A percentile compares a stretch with the other conserved stretches of the same genome.
These are phyloP conservation scores for Drosophila kurseongensis DNA, from an alignment of 1,140 invertebrate species.

Conservation along the genomic window DNA sequence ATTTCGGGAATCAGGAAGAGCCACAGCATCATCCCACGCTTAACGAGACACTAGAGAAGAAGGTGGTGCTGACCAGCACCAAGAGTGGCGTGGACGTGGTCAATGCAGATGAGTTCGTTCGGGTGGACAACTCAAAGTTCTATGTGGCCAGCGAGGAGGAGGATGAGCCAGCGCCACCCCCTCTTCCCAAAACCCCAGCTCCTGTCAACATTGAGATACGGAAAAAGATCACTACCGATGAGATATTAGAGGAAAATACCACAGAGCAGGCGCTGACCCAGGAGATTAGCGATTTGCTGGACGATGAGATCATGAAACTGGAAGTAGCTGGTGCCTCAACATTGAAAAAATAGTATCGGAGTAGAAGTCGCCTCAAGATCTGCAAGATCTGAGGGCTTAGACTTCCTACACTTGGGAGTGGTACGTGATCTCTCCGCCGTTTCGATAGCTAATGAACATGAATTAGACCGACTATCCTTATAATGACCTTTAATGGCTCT, in stretches of 20 bases:
- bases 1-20: conserved; percentile 75
- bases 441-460: background rate
- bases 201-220: conserved; percentile 79
- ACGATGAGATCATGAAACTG: conserved; percentile 79
- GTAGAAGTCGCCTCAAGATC: background rate
- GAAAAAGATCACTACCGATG: conserved; percentile 73
- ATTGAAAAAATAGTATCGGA: conserved; percentile 7
- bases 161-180: conserved; percentile 47
- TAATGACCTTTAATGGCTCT: conserved; percentile 18
- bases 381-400: conserved; percentile 4
- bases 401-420: conserved; percentile 3
- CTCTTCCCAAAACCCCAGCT: conserved; percentile 70
- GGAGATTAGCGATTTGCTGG: conserved; percentile 80
- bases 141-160: conserved; percentile 64
- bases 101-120: conserved; percentile 59
- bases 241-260: conserved; percentile 73
- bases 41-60: conserved; percentile 68
- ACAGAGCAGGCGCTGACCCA: conserved; percentile 70
- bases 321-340: conserved; percentile 30
- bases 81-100: conserved; percentile 72
- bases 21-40: conserved; percentile 48
- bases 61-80: conserved; percentile 73
- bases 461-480: background rate
- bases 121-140: conserved; percentile 79
- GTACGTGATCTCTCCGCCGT: conserved; percentile 21